A percentile compares a stretch with the other conserved stretches of the same genome.
Evolutionary conservation across 2,888 invertebrate genomes (phyloP).

Genomic region (Caenorhabditis panamensis): DNA sequence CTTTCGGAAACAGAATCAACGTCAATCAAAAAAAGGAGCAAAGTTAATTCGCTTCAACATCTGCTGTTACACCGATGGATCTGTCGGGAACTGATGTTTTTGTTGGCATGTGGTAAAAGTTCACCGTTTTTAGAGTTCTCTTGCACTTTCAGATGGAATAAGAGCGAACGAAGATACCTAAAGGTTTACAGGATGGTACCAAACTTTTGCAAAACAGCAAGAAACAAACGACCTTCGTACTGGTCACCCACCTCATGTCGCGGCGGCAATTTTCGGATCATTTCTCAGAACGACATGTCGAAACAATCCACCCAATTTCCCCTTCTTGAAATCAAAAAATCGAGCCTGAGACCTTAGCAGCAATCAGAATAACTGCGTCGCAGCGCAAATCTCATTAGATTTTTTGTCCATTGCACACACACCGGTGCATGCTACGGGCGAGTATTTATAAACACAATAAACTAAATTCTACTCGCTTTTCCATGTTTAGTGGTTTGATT

Average conservation of each 20-base stretch:
- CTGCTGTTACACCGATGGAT: conserved; percentile 2
- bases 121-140: neutral
- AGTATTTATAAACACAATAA: conserved; percentile 10
- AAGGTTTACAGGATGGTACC: neutral
- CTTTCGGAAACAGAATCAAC: neutral
- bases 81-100: neutral
- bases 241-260: neutral
- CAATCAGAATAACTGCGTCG: neutral
- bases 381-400: neutral
- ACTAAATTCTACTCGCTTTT: conserved; percentile 1
- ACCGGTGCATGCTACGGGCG: neutral
- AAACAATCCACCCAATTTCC: neutral
- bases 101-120: neutral
- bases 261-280: conserved; percentile 15
- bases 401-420: conserved; percentile 10
- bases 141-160: no score
- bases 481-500: conserved; percentile 3
- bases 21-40: neutral
- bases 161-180: neutral
- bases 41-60: neutral
- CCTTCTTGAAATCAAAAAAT: conserved; percentile 4
- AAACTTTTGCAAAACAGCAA: neutral
- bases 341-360: neutral
- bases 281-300: conserved; percentile 4
- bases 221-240: conserved; percentile 3